Evolutionary conservation across 2,797 vertebrate species (phyloP), one percentile per base, ranked within the genome.

Genomic region (Pitangus sulphuratus): DNA sequence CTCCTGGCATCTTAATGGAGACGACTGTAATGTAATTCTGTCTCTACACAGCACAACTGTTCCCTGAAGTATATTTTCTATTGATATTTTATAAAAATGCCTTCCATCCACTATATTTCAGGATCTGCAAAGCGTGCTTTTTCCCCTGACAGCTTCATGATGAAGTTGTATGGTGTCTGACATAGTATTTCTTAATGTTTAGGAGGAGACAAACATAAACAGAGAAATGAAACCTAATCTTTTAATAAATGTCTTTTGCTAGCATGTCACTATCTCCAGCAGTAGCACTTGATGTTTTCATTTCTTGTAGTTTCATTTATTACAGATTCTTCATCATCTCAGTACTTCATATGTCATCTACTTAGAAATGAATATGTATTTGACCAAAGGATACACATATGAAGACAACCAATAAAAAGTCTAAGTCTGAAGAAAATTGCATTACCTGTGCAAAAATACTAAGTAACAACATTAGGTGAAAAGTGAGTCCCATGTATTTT

Each of bases 21-120:
- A 87, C 0, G 1, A 56, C 50, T 84, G 22, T 58, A 92, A 82
- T 53, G 51, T 62, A 88, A 89, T 89, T 90, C 77, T 90, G 62
- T 56, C 68, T 87, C 80, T 77, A 56, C 86, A 79, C 13, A 72
- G 80, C 50, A 72, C 83, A 93, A 51, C 62, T 48, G 56, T 25
- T 94, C 85, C 86, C 93, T 69, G 44, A 82, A 91, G 90, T 77
- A 10, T 28, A 82, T 89, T 79, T 94, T 70, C 80, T 84, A 89
- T 82, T 66, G 77, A 88, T 93, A 79, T 93, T 91, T 91, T 87
- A 51, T 76, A 90, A 79, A 94, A 95, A 76, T 74, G 22, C 37
- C 40, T 87, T 64, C 40, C 30, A 86, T 31, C 9, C 56, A 42
- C 44, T 35, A 48, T 53, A 82, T 61, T 94, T 88, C 70, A 94